Conservation (phyloP, 2,888 invertebrate genomes). For the Chydorus sphaericus region DNA sequence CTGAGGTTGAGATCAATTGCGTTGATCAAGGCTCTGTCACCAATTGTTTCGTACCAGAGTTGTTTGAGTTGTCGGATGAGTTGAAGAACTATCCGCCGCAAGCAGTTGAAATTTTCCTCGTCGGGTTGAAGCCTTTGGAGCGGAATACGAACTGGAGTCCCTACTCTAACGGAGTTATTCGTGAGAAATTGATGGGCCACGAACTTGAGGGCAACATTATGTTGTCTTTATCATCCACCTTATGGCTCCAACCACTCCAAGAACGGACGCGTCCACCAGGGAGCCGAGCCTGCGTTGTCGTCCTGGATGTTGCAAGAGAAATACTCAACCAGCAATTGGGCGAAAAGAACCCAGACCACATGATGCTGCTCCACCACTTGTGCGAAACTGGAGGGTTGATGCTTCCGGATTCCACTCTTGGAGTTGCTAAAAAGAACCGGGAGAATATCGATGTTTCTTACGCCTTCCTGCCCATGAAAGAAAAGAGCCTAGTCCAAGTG, state of each 20-base stretch:
- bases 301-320: slow-evolving; percentile 38
- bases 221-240: slow-evolving; percentile 41
- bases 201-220: slow-evolving; percentile 29
- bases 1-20: neutral
- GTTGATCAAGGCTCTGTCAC: neutral
- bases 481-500: slow-evolving; percentile 30
- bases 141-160: slow-evolving; percentile 39
- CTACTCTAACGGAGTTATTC: slow-evolving; percentile 29
- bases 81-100: slow-evolving; percentile 29
- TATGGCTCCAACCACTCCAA: slow-evolving; percentile 49
- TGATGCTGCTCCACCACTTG: slow-evolving; percentile 34
- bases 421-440: neutral
- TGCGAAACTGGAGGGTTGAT: slow-evolving; percentile 29
- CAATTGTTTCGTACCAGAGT: slow-evolving; percentile 19
- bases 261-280: slow-evolving; percentile 38
- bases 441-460: slow-evolving; percentile 24
- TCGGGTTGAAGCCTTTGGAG: slow-evolving; percentile 38
- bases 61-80: slow-evolving; percentile 32
- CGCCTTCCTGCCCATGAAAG: slow-evolving; percentile 37
- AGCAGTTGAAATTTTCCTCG: slow-evolving; percentile 38
- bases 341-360: slow-evolving; percentile 34
- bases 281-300: slow-evolving; percentile 36
- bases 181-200: slow-evolving; percentile 19
- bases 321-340: slow-evolving; percentile 35
- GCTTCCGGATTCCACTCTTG: slow-evolving; percentile 23